These are phyloP conservation scores for Sorex maritimensis DNA, from an alignment of 2,797 vertebrate species.

Conservation along the genomic window DNA sequence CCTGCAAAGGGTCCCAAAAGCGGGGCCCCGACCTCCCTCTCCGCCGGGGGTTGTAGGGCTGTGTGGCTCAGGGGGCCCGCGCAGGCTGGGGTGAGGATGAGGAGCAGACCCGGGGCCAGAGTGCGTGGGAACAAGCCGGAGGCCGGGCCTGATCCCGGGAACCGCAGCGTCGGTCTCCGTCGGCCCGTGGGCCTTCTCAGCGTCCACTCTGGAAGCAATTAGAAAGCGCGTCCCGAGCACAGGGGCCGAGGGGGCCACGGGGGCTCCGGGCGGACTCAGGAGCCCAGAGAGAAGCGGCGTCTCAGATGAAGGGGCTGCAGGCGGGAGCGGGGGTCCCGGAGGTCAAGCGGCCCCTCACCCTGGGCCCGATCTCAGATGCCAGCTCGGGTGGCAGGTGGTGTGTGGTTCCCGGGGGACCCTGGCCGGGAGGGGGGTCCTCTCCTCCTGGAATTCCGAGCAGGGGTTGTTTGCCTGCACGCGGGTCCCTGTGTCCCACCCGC, in stretches of 20 bases:
- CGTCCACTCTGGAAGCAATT: conserved; percentile 64
- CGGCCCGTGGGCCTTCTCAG: background rate
- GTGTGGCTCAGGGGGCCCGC: background rate
- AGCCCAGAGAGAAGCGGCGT: background rate
- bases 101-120: background rate
- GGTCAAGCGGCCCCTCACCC: fast-evolving
- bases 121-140: background rate
- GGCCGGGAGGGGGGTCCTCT: background rate
- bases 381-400: fast-evolving
- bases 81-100: background rate
- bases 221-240: background rate
- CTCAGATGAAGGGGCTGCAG: background rate
- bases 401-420: background rate
- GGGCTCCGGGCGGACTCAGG: background rate
- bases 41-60: background rate
- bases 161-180: background rate
- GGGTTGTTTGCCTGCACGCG: too few relatives aligned
- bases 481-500: too few relatives aligned
- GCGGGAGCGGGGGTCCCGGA: too few relatives aligned
- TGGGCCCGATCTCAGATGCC: background rate
- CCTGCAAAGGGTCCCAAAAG: background rate
- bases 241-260: background rate
- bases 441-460: too few relatives aligned
- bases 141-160: background rate
- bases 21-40: too few relatives aligned